A percentile compares a stretch with the other conserved stretches of the same genome.
These are phyloP conservation scores for Brachionus paranguensis DNA, from an alignment of 1,140 invertebrate species.

Conservation along the genomic window DNA sequence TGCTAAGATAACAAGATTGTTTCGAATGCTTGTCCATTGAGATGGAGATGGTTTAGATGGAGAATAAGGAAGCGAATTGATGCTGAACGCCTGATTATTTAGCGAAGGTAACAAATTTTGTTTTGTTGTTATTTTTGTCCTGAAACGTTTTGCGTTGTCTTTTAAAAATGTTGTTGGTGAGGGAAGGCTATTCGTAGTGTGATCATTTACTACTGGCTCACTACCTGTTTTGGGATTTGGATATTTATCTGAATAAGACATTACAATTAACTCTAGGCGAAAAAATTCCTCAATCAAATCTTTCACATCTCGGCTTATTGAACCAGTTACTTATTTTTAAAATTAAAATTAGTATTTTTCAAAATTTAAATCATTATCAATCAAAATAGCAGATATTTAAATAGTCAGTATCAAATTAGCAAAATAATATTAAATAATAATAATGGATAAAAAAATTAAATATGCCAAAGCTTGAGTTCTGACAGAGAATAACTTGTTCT, in stretches of 20 bases:
- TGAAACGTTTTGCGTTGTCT: constrained; percentile 73
- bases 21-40: not conserved
- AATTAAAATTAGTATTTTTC: constrained; percentile 42
- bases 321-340: constrained; percentile 66
- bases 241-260: constrained; percentile 55
- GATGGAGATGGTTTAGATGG: not conserved
- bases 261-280: constrained; percentile 80
- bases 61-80: not conserved
- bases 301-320: constrained; percentile 88
- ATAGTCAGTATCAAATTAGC: too few relatives aligned
- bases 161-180: constrained; percentile 47
- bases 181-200: not conserved
- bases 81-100: not conserved
- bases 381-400: too few relatives aligned
- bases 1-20: constrained; percentile 9
- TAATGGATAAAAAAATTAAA: too few relatives aligned
- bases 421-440: too few relatives aligned
- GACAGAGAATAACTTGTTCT: too few relatives aligned
- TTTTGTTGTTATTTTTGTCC: not conserved
- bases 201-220: constrained; percentile 67
- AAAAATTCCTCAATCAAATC: constrained; percentile 81
- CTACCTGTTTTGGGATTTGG: constrained; percentile 51
- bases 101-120: constrained; percentile 39
- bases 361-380: not conserved
- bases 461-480: too few relatives aligned